These are phyloP conservation scores for Suncus etruscus DNA, from an alignment of 2,113 vertebrate genomes.

Conservation along the genomic window DNA sequence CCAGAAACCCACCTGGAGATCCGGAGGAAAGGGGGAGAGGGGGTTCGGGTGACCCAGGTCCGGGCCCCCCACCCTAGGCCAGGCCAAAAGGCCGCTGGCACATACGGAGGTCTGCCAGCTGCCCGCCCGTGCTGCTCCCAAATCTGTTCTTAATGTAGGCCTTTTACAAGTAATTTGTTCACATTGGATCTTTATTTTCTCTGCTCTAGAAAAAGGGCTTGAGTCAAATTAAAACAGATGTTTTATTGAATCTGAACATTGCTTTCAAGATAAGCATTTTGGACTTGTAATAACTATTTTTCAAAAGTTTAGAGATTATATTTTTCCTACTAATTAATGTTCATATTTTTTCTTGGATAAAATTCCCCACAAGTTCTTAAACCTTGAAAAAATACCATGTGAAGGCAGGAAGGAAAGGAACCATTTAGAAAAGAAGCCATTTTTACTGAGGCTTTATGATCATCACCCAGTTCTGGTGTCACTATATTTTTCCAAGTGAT, in stretches of 20 bases:
- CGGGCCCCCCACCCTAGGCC: too few species aligned
- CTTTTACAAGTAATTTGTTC: background rate
- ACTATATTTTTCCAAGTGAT: background rate
- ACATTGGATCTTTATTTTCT: conserved; percentile 34
- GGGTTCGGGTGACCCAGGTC: too few species aligned
- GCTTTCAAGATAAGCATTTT: background rate
- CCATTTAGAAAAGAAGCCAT: too few species aligned
- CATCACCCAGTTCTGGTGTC: background rate
- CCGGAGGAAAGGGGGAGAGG: too few species aligned
- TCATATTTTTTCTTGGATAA: background rate
- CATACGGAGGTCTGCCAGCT: too few species aligned
- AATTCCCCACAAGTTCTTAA: background rate
- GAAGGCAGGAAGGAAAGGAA: background rate
- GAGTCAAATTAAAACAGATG: background rate
- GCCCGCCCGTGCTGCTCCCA: too few species aligned
- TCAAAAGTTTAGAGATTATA: background rate
- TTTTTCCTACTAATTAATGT: background rate
- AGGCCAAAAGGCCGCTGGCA: too few species aligned
- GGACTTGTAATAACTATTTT: conserved; percentile 17
- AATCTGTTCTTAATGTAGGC: background rate
- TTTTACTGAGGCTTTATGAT: background rate
- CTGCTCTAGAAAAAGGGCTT: background rate
- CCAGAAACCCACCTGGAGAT: too few species aligned
- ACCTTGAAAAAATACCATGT: background rate
- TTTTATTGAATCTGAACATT: conserved; percentile 11